A percentile compares a stretch with the other conserved stretches of the same genome.
Conservation (phyloP, 2,797 vertebrate species). For the Amniataba percoides region DNA sequence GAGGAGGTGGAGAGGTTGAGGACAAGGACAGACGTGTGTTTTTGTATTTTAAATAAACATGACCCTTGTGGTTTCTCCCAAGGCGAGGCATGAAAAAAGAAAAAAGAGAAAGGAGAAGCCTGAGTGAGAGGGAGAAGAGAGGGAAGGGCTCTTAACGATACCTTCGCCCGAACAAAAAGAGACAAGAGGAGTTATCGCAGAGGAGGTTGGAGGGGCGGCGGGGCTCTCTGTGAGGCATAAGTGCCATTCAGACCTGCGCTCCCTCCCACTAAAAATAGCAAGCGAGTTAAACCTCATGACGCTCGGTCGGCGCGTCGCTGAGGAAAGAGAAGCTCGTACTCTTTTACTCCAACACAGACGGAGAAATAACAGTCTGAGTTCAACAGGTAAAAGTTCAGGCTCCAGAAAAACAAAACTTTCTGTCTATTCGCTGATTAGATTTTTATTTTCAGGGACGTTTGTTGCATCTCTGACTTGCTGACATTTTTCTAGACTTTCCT, state of each 20-base stretch:
- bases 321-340: constrained; percentile 48
- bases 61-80: constrained; percentile 79
- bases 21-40: constrained; percentile 78
- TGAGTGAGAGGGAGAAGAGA: constrained; percentile 75
- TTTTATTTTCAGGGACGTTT: constrained; percentile 57
- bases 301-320: constrained; percentile 29
- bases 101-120: constrained; percentile 46
- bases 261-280: constrained; percentile 88
- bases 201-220: constrained; percentile 68
- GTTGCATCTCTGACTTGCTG: constrained; percentile 14
- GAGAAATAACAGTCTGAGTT: constrained; percentile 62
- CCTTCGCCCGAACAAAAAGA: constrained; percentile 76
- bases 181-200: constrained; percentile 86
- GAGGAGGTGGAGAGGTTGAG: constrained; percentile 47
- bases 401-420: constrained; percentile 33
- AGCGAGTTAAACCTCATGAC: constrained; percentile 78
- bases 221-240: constrained; percentile 81
- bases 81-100: constrained; percentile 66
- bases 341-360: not conserved
- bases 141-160: constrained; percentile 83
- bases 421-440: constrained; percentile 34
- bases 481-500: not conserved
- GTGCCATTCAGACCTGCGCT: constrained; percentile 84
- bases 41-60: constrained; percentile 84
- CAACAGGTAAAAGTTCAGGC: constrained; percentile 63